Evolutionary conservation across 2,888 invertebrate species (phyloP), one percentile per base, ranked within the genome.

Genomic region (Mesochorus sp.): DNA sequence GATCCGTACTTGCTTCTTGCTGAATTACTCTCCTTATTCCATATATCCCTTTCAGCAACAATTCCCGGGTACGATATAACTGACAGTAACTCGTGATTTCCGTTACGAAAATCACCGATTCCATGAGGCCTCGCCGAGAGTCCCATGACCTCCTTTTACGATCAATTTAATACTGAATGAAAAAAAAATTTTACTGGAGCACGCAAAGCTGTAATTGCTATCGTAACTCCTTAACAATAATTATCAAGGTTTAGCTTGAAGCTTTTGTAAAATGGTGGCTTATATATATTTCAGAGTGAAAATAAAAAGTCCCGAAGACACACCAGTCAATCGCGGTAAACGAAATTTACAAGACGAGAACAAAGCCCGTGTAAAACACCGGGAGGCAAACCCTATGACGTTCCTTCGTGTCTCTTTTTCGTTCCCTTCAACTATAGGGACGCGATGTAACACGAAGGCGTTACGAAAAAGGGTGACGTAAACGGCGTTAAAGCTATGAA

Each of bases 401-500:
- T 47, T 57, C 47, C 62, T 64, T 24, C 28, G 6, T 31, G 3
- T 28, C 28, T 59, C 59, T 37, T 62, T 77, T 64, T 37, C 4
- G 53, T 39, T 49, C 72, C 64, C 66, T 49, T n/a, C 57, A 66
- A 17, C 59, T 34, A 53, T n/a, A n/a, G n/a, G n/a, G n/a, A n/a
- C 6, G 19, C 31, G 53, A 28, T 47, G 59, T 37, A 57, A 62
- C 39, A 62, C 64, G 72, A 75, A 80, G 68, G 76, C 78, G 81
- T 82, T 80, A 76, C 76, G 55, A 59, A 44, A 75, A 79, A 83
- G 83, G 82, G 83, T 84, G 85, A 87, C 86, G 88, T 89, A 89
- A 90, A 88, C 88, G 89, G 88, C 87, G 89, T 88, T 87, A 89
- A 90, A 89, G 88, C 88, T 55, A 64, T 77, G 82, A 82, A 80